Base-by-base conservation (phyloP, 23 tunicate species). In the Halocynthia aurantium region DNA sequence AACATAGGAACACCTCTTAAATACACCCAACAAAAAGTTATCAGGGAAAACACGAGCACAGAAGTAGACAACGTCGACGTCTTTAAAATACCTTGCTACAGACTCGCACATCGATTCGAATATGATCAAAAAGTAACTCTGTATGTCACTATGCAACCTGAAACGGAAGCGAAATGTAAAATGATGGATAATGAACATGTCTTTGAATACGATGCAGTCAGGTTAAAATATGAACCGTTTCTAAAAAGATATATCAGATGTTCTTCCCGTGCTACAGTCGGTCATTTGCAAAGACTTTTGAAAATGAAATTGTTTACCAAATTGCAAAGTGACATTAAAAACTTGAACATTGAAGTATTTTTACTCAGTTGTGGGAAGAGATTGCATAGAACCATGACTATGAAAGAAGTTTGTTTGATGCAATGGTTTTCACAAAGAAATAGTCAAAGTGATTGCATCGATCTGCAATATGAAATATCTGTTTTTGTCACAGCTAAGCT, bases 1-100 rank as follows among this genome's bases (percentile, higher is more conserved):
- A 89, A 89, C 57, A 89, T 89, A 57, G 96, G 96, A 6, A 89
- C 96, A 55, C 96, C 96, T 6, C 66, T 89, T 50, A 84, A 89
- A 44, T 84, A 84, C 61, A 89, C 96, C 51, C 84, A 84, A 55
- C 81, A 84, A 76, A 84, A 84, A 52, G 75, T 89, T 0, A 64
- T 84, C 11, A 85, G 88, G 13, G 96, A 89, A 13, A 52, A 57
- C 22, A 62, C 52, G 5, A 76, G 81, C 8, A 77, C 73, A 8
- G 85, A 84, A 8, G 63, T 89, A 6, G 85, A 82, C n/a, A 76
- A 82, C 55, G 58, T 76, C 12, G 79, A 72, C 7, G 82, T 80
- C 11, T 52, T 17, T 6, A 80, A 74, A 67, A 84, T 84, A 40
- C 72, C 82, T 5, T 80, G 81, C 71, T 62, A 71, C 8, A 62